Evolutionary conservation across 2,888 invertebrate genomes (phyloP).

Genomic region (Beris morrisii): DNA sequence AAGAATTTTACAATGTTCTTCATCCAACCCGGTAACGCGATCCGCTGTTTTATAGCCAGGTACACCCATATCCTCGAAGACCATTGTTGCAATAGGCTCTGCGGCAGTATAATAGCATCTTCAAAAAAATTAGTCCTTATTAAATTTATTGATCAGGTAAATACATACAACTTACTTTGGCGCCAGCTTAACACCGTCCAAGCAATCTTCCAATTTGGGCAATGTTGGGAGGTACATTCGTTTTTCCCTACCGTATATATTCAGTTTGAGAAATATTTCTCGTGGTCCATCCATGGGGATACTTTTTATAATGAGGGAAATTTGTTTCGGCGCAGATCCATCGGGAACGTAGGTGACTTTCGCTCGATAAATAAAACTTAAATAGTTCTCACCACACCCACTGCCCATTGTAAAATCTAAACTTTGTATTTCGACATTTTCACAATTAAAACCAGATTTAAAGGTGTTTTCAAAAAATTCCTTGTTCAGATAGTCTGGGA

Average conservation of each 20-base stretch:
- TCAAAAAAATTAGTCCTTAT: neutral
- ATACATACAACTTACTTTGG: slow-evolving; percentile 46
- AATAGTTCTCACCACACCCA: slow-evolving; percentile 53
- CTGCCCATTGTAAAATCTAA: slow-evolving; percentile 48
- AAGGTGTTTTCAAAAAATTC: slow-evolving; percentile 51
- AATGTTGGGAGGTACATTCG: slow-evolving; percentile 56
- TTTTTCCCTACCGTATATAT: slow-evolving; percentile 57
- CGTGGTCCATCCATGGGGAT: slow-evolving; percentile 49
- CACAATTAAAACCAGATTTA: slow-evolving; percentile 50
- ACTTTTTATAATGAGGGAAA: neutral
- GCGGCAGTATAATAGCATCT: slow-evolving; percentile 52
- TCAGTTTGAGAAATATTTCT: slow-evolving; percentile 54
- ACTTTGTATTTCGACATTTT: slow-evolving; percentile 49
- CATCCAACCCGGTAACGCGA: slow-evolving; percentile 60
- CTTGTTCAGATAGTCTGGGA: slow-evolving; percentile 33
- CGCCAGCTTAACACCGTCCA: slow-evolving; percentile 52
- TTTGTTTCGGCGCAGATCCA: neutral
- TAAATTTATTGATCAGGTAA: neutral
- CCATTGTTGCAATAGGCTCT: slow-evolving; percentile 51
- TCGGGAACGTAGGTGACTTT: slow-evolving; percentile 39
- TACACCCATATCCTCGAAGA: slow-evolving; percentile 56
- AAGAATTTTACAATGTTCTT: slow-evolving; percentile 59
- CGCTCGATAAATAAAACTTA: slow-evolving; percentile 52
- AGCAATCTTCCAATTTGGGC: slow-evolving; percentile 55
- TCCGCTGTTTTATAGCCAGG: slow-evolving; percentile 60